phyloP scores from a whole-genome alignment of 2,113 vertebrate species.

The Oncorhynchus clarkii region DNA sequence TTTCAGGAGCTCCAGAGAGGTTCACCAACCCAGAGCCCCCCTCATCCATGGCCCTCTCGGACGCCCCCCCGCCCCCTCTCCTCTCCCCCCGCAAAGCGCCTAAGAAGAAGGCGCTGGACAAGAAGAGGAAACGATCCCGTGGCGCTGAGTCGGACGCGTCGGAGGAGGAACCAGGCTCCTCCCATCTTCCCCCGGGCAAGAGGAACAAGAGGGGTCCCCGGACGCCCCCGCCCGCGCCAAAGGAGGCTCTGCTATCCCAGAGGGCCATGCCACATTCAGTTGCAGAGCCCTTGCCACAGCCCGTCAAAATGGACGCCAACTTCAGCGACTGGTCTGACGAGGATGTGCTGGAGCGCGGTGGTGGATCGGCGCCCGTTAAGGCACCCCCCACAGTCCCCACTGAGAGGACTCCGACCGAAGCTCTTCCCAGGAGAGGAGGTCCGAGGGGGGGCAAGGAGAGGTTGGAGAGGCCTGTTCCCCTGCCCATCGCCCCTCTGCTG shows the following conservation, averaged over 20 bases:
- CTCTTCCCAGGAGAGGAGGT: constrained; percentile 33
- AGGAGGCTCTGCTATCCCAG: constrained; percentile 73
- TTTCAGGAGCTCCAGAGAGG: constrained; percentile 66
- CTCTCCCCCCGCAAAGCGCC: constrained; percentile 86
- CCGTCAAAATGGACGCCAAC: constrained; percentile 78
- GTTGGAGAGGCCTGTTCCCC: constrained; percentile 47
- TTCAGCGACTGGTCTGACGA: constrained; percentile 99
- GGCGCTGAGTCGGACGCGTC: constrained; percentile 90
- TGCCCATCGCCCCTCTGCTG: constrained; percentile 67
- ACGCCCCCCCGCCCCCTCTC: constrained; percentile 66
- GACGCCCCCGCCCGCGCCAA: constrained; percentile 81
- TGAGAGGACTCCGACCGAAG: constrained; percentile 53
- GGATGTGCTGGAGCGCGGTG: constrained; percentile 82
- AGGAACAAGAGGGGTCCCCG: constrained; percentile 85
- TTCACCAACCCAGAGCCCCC: constrained; percentile 68
- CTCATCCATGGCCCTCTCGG: constrained; percentile 36
- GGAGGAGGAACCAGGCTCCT: constrained; percentile 78
- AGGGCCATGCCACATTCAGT: constrained; percentile 51
- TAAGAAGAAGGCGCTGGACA: constrained; percentile 88
- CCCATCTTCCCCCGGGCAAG: constrained; percentile 73
- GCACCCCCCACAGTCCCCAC: constrained; percentile 22
- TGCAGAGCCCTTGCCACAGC: constrained; percentile 54
- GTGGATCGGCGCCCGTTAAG: not conserved
- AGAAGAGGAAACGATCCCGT: constrained; percentile 85
- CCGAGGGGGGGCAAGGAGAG: constrained; percentile 50